These are phyloP conservation scores for Laterallus jamaicensis DNA, from an alignment of 2,113 vertebrate genomes.

Conservation along the genomic window DNA sequence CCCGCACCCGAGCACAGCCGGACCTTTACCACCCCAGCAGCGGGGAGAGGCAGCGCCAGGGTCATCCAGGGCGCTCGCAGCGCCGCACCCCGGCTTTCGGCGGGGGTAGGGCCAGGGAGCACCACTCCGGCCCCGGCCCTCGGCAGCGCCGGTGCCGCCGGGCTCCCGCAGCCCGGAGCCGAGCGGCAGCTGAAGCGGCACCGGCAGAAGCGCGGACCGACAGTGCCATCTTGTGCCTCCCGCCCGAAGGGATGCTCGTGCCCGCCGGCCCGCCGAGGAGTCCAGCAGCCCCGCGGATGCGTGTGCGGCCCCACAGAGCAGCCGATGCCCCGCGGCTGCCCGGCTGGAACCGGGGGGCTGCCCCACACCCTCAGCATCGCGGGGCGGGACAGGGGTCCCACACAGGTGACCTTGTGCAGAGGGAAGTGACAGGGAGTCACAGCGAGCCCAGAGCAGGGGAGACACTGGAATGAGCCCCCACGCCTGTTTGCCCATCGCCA, in stretches of 20 bases:
- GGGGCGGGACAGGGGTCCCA: background rate
- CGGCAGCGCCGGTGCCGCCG: background rate
- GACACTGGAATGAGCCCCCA: background rate
- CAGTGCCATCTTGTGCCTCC: constrained; percentile 40
- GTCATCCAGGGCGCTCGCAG: accelerated
- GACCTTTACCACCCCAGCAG: accelerated
- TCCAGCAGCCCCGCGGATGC: background rate
- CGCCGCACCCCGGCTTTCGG: accelerated
- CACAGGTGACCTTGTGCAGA: accelerated
- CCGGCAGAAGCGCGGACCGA: background rate
- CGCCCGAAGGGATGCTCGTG: background rate
- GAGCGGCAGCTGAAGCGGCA: background rate
- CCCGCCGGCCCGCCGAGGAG: background rate
- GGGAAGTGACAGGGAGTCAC: background rate
- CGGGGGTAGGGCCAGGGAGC: background rate
- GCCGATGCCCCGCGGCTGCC: background rate
- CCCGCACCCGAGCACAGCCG: accelerated
- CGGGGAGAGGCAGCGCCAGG: background rate
- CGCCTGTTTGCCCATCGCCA: accelerated
- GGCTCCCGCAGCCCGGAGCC: background rate
- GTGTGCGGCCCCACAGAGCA: background rate
- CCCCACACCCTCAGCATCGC: background rate
- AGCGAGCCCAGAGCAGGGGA: background rate
- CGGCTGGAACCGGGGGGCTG: background rate
- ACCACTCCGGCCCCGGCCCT: too few species aligned